Evolutionary conservation across 2,113 vertebrate species (phyloP).

Genomic region (Onychostruthus taczanowskii): DNA sequence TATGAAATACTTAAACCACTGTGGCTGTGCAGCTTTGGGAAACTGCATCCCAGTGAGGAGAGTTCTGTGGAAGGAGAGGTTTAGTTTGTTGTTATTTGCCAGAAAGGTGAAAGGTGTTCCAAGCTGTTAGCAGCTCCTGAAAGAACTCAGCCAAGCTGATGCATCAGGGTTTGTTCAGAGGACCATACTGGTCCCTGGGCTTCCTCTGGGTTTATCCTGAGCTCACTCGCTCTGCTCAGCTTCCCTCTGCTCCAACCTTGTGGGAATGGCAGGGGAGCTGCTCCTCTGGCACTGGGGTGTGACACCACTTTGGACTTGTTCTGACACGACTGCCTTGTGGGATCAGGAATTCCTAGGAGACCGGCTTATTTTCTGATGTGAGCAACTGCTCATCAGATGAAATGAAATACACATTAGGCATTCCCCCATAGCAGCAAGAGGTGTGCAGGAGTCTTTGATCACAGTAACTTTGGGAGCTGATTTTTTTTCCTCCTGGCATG

Average conservation of each 20-base stretch:
- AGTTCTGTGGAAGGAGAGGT: neutral
- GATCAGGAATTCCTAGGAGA: neutral
- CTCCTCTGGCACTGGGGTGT: neutral
- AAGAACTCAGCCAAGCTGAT: neutral
- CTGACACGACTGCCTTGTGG: accelerated
- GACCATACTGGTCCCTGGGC: accelerated
- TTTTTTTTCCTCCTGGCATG: accelerated
- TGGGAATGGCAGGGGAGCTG: neutral
- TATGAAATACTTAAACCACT: neutral
- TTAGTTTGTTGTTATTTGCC: neutral
- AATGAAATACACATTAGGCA: neutral
- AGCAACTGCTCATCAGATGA: neutral
- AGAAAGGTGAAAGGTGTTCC: neutral
- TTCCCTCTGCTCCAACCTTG: accelerated
- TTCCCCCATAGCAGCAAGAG: neutral
- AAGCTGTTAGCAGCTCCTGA: neutral
- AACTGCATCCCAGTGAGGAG: neutral
- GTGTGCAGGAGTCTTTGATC: neutral
- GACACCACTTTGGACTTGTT: neutral
- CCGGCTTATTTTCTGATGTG: neutral
- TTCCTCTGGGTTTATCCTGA: neutral
- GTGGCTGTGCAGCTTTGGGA: neutral
- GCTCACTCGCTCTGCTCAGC: accelerated
- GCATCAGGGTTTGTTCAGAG: neutral
- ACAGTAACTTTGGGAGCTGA: neutral